Percentiles rank a stretch among this genome's conserved stretches.
Evolutionary conservation across 2,888 invertebrate genomes (phyloP).

Genomic region (Melanargia galathea): DNA sequence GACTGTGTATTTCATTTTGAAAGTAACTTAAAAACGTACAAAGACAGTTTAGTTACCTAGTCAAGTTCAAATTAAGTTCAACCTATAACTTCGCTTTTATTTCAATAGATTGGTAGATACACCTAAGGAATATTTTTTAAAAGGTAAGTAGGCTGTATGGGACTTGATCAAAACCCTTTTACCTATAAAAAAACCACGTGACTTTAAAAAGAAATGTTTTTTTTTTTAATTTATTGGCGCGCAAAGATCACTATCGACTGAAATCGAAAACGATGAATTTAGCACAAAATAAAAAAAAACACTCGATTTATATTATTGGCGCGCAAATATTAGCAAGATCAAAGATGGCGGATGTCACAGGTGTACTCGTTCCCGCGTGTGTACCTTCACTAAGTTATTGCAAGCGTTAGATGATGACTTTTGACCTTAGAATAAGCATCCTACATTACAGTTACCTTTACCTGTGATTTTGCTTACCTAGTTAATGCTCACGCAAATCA

Average conservation of each 20-base stretch:
- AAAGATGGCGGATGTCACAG: neutral
- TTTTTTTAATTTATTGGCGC: too few relatives aligned
- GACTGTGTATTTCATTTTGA: slow-evolving; percentile 14
- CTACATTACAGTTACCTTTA: neutral
- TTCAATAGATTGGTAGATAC: too few relatives aligned
- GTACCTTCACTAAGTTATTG: slow-evolving; percentile 29
- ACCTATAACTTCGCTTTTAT: neutral
- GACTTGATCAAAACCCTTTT: neutral
- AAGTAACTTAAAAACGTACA: neutral
- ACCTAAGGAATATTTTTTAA: too few relatives aligned
- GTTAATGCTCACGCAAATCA: too few relatives aligned
- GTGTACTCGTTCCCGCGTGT: slow-evolving; percentile 15
- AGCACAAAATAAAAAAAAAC: too few relatives aligned
- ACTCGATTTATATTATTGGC: neutral
- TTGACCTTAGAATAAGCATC: slow-evolving; percentile 28
- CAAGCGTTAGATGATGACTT: slow-evolving; percentile 24
- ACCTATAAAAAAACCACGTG: neutral
- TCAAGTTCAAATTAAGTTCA: too few relatives aligned
- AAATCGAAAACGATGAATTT: too few relatives aligned
- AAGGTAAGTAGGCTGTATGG: too few relatives aligned
- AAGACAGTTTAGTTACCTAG: too few relatives aligned
- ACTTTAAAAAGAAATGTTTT: neutral
- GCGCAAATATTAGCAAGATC: neutral
- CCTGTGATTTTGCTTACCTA: neutral
- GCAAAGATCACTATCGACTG: too few relatives aligned